Base-by-base conservation (phyloP, 64 coral and sea anemone species). In the Orbicella faveolata region DNA sequence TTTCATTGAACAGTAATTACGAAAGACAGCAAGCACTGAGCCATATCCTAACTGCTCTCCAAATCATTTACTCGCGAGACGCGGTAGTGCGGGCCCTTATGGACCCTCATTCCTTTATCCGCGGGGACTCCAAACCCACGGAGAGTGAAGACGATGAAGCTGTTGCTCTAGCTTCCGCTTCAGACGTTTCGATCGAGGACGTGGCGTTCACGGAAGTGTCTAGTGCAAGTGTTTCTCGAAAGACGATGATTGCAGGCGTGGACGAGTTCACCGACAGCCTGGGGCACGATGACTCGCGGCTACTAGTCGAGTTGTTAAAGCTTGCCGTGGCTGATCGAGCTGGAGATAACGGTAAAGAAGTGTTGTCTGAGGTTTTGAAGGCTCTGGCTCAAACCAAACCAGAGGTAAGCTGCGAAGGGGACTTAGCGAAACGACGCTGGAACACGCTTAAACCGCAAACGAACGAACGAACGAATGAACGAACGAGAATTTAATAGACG, bases 1-100 rank as follows among this genome's bases (percentile, higher is more conserved):
- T 96, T 68, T 95, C 97, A 9, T 90, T 99, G 21, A 95, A 93
- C 74, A 88, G 89, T 4, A 99, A 96, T 63, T 81, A 57, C 68
- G 94, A 96, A 69, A 88, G 97, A 16, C 97, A 99, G 80, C 97
- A 96, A 59, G 90, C 97, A 6, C 79, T 99, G 48, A 79, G 84
- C 1, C 97, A 96, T 72, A 96, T 96, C 36, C 36, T 99, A 15
- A 93, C 78, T 79, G 89, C 97, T 14, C 94, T 91, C 3, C 94
- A 99, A 80, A 99, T 99, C 20, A 93, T 96, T 25, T 99, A 96
- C 59, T 94, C 97, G 6, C 94, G 97, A 53, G 97, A 99, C 34
- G 93, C 93, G 2, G 97, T 99, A 0, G 94, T 99, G 7, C 88
- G 94, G 15, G 81, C 97, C 44, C 85, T 99, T 17, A 93, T 95